A percentile compares a stretch with the other conserved stretches of the same genome.
phyloP scores from a whole-genome alignment of 2,888 invertebrate species.

The Agonopterix alstromeriana region DNA sequence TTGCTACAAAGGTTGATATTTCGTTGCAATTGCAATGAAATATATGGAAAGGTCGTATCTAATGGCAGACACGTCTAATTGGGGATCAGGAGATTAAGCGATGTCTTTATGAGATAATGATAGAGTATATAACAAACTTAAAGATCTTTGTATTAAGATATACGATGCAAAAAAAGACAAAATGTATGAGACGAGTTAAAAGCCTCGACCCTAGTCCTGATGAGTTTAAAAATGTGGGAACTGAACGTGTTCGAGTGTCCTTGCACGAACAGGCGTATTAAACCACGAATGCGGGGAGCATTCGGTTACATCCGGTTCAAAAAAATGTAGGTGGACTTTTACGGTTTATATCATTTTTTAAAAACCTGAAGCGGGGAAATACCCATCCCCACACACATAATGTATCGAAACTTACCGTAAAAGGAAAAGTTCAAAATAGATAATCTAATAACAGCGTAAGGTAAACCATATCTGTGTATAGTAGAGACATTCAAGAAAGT shows the following conservation, averaged over 20 bases:
- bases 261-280: constrained; percentile 38
- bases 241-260: constrained; percentile 41
- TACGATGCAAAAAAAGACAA: constrained; percentile 12
- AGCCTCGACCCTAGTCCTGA: constrained; percentile 8
- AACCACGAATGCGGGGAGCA: constrained; percentile 25
- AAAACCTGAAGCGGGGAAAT: background rate
- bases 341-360: background rate
- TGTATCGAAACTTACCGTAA: too few relatives aligned
- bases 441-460: too few relatives aligned
- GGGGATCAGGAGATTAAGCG: constrained; percentile 34
- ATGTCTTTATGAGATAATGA: constrained; percentile 20
- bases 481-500: too few relatives aligned
- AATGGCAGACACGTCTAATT: constrained; percentile 31
- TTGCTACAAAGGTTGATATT: constrained; percentile 27
- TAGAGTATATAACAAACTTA: constrained; percentile 21
- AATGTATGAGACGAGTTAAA: background rate
- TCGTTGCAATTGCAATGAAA: constrained; percentile 32
- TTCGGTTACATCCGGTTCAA: constrained; percentile 51
- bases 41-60: constrained; percentile 44
- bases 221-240: constrained; percentile 46
- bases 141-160: too few relatives aligned
- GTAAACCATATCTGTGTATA: too few relatives aligned
- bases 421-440: too few relatives aligned
- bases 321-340: constrained; percentile 16
- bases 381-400: too few relatives aligned